These are phyloP conservation scores for Uloborus diversus DNA, from an alignment of 1,140 invertebrate species.

Conservation along the genomic window DNA sequence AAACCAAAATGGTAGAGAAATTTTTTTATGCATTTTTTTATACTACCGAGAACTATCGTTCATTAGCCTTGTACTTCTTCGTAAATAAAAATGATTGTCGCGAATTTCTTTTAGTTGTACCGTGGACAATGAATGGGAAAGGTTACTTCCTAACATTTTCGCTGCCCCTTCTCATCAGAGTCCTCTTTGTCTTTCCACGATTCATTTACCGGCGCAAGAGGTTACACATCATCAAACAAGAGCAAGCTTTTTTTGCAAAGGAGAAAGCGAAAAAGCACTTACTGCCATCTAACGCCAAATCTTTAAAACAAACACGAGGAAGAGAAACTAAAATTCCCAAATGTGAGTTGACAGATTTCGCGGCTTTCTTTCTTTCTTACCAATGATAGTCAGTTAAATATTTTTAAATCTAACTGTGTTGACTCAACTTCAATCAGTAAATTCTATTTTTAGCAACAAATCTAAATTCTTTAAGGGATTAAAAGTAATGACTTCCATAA, in stretches of 20 bases:
- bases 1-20: constrained; percentile 24
- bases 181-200: constrained; percentile 54
- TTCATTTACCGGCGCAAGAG: constrained; percentile 54
- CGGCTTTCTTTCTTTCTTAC: too few relatives aligned
- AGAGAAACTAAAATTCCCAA: too few relatives aligned
- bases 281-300: constrained; percentile 30
- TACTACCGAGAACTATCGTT: constrained; percentile 40
- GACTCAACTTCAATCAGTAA: too few relatives aligned
- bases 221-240: constrained; percentile 56
- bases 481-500: too few relatives aligned
- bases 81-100: constrained; percentile 56
- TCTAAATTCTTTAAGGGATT: too few relatives aligned
- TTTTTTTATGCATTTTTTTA: constrained; percentile 21
- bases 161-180: constrained; percentile 47
- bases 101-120: constrained; percentile 49
- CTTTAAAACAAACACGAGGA: background rate
- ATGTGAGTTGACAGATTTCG: too few relatives aligned
- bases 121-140: constrained; percentile 48
- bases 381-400: too few relatives aligned
- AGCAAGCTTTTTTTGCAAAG: constrained; percentile 34
- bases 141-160: constrained; percentile 55
- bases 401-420: too few relatives aligned
- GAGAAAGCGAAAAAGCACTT: constrained; percentile 10
- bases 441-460: too few relatives aligned
- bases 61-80: constrained; percentile 52